phyloP scores from a whole-genome alignment of 2,888 invertebrate genomes.

The Galeruca laticollis region DNA sequence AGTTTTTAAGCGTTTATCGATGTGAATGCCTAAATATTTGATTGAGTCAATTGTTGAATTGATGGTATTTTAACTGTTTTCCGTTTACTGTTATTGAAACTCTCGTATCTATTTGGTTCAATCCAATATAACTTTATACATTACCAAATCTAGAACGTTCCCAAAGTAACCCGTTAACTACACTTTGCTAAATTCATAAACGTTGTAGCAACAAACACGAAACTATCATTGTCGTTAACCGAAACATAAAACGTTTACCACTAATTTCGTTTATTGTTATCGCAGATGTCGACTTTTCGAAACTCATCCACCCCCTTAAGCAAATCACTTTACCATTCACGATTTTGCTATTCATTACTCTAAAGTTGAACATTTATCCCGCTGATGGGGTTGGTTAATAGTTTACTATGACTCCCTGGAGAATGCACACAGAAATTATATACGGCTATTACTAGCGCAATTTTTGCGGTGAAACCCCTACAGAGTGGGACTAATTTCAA shows the following conservation, averaged over 20 bases:
- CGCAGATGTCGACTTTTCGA: constrained; percentile 18
- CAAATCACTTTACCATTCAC: constrained; percentile 18
- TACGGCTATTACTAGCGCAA: background rate
- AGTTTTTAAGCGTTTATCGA: too few relatives aligned
- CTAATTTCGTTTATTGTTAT: constrained; percentile 21
- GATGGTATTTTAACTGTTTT: too few relatives aligned
- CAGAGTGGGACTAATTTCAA: constrained; percentile 16
- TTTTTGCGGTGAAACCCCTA: constrained; percentile 5
- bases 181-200: too few relatives aligned
- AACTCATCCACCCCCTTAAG: constrained; percentile 13
- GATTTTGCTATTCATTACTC: constrained; percentile 34
- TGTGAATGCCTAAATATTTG: too few relatives aligned
- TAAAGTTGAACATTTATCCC: constrained; percentile 22
- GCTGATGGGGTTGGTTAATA: constrained; percentile 25
- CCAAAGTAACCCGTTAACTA: too few relatives aligned
- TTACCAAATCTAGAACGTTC: too few relatives aligned
- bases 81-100: too few relatives aligned
- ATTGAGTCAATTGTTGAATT: too few relatives aligned
- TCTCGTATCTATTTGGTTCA: too few relatives aligned
- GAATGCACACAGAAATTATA: constrained; percentile 14
- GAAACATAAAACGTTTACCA: constrained; percentile 11
- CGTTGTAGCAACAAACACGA: too few relatives aligned
- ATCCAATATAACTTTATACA: too few relatives aligned
- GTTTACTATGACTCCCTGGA: constrained; percentile 17
- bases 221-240: background rate